phyloP scores from a whole-genome alignment of 2,888 invertebrate genomes.

The Platycnemis pennipes region DNA sequence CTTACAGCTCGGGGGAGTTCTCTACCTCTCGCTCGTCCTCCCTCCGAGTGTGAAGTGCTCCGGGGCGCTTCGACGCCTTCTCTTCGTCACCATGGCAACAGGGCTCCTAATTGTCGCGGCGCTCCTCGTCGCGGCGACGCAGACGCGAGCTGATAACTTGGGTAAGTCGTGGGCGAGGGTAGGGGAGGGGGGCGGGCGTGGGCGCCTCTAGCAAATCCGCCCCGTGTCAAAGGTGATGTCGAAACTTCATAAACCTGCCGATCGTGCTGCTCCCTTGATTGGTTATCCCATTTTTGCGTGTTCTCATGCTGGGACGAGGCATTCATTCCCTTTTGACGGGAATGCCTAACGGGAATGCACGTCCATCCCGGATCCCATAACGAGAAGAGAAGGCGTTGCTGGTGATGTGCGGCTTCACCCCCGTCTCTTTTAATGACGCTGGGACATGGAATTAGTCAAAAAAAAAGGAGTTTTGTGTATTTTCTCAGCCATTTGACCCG shows the following conservation, averaged over 20 bases:
- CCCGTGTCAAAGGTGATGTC: neutral
- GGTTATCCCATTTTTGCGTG: neutral
- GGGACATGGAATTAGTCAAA: neutral
- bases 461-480: neutral
- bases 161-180: neutral
- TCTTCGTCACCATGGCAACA: constrained; percentile 7
- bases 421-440: neutral
- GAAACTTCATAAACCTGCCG: neutral
- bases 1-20: neutral
- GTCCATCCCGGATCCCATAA: neutral
- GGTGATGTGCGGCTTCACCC: neutral
- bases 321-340: neutral
- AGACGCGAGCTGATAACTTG: constrained; percentile 19
- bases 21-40: neutral
- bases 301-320: neutral
- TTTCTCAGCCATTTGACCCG: neutral
- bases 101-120: neutral
- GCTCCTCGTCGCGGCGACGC: neutral
- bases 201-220: neutral
- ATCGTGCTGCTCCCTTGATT: neutral
- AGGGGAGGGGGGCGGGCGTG: neutral
- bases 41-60: neutral
- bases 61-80: constrained; percentile 1
- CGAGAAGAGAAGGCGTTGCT: too few relatives aligned
- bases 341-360: neutral